Base-by-base conservation (phyloP, 2,888 invertebrate genomes). In the Cephus pulcher region DNA sequence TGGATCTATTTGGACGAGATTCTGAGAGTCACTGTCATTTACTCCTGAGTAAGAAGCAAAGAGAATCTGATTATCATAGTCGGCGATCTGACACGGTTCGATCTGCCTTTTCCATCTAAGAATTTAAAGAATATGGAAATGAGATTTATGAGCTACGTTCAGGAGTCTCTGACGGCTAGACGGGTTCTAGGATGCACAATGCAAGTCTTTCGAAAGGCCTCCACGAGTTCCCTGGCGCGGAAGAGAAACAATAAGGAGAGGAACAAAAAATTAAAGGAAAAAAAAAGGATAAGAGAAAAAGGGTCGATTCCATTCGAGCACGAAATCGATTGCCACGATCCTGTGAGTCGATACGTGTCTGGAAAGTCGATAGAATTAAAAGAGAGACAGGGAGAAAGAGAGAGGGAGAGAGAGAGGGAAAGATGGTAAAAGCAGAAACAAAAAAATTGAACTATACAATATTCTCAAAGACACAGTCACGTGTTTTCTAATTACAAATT, bases 51-150 rank as follows among this genome's bases (percentile, higher is more conserved):
- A 56, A 56, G 40, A 15, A 56, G 40, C 33, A 69, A 78, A 70
- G 83, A 84, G 82, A 80, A 82, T 78, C 83, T 86, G 84, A 86
- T 87, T 87, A 87, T 86, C 87, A 87, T 87, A 87, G 87, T 56
- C 85, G 86, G 83, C 85, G 86, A 87, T 87, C 86, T 84, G 82
- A 81, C 84, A 86, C 40, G 40, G 40, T 87, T 87, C 86, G 85
- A 86, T 83, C 84, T 80, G 82, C 81, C 80, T 79, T 82, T 84
- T 84, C 84, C 83, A 86, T 85, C 83, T 78, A 76, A 75, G 82
- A 87, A 87, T 87, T 84, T 87, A 84, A 86, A 83, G 81, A 81
- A 77, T 84, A 87, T 83, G 85, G 84, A 86, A 87, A 87, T 86
- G 69, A 83, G 83, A 85, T 83, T 82, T 82, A 84, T 86, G 83